A percentile compares a stretch with the other conserved stretches of the same genome.
These are phyloP conservation scores for Ataeniobius toweri DNA, from an alignment of 2,797 vertebrate species.

Conservation along the genomic window DNA sequence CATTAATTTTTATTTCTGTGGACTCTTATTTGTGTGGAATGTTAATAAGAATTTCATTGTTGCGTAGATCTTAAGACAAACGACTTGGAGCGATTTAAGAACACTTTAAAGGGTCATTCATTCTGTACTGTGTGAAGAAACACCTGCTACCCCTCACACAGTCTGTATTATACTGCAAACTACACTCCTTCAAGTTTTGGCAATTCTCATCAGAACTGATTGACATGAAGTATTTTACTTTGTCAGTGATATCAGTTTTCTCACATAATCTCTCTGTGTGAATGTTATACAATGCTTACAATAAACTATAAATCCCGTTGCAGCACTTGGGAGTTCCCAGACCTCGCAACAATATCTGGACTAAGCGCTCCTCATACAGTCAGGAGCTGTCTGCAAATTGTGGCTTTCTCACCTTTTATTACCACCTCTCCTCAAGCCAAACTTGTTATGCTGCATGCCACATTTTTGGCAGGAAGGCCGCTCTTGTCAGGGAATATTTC, in stretches of 20 bases:
- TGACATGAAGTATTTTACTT: constrained; percentile 36
- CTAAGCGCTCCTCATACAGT: constrained; percentile 43
- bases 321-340: constrained; percentile 38
- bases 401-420: constrained; percentile 31
- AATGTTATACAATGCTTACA: constrained; percentile 35
- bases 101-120: constrained; percentile 6
- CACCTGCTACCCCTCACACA: constrained; percentile 51
- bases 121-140: constrained; percentile 3
- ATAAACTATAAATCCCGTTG: constrained; percentile 24
- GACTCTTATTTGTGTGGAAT: constrained; percentile 19
- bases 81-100: constrained; percentile 12
- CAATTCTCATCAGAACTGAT: constrained; percentile 32
- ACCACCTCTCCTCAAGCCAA: constrained; percentile 25
- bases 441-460: constrained; percentile 39
- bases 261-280: constrained; percentile 28
- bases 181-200: constrained; percentile 19
- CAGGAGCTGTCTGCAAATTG: constrained; percentile 35
- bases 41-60: constrained; percentile 1
- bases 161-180: neutral
- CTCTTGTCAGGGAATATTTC: constrained; percentile 55
- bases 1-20: constrained; percentile 4
- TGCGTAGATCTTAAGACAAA: constrained; percentile 12
- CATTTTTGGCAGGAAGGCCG: constrained; percentile 35
- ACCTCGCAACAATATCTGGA: constrained; percentile 48
- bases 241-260: constrained; percentile 34